Conservation (phyloP, 2,113 vertebrate species). For the Chloropsis cyanopogon region DNA sequence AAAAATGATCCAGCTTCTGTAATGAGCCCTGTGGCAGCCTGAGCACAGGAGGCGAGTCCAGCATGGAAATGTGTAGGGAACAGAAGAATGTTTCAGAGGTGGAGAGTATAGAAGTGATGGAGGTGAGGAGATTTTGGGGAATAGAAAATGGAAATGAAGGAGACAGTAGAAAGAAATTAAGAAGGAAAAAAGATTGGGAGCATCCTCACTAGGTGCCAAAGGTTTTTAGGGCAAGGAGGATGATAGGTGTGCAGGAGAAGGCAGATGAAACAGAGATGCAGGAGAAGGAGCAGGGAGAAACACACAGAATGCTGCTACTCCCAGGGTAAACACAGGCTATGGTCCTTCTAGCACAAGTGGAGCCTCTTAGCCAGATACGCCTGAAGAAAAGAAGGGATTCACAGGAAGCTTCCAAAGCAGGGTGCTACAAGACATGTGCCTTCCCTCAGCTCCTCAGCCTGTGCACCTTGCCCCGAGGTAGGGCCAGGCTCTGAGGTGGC, state of each 20-base stretch:
- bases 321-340: neutral
- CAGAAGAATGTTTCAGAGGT: neutral
- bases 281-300: neutral
- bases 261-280: neutral
- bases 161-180: neutral
- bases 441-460: neutral
- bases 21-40: neutral
- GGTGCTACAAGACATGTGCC: neutral
- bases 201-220: neutral
- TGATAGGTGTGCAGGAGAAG: neutral
- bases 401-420: neutral
- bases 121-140: neutral
- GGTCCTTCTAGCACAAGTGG: neutral
- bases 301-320: neutral
- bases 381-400: neutral
- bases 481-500: neutral
- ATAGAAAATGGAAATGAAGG: neutral
- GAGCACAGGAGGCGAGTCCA: fast-evolving
- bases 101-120: neutral
- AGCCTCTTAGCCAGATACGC: neutral
- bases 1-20: neutral
- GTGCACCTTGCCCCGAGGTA: fast-evolving
- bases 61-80: fast-evolving
- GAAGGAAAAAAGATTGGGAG: neutral
- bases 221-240: neutral